These are phyloP conservation scores for Orius laevigatus DNA, from an alignment of 1,140 invertebrate genomes.

Conservation along the genomic window DNA sequence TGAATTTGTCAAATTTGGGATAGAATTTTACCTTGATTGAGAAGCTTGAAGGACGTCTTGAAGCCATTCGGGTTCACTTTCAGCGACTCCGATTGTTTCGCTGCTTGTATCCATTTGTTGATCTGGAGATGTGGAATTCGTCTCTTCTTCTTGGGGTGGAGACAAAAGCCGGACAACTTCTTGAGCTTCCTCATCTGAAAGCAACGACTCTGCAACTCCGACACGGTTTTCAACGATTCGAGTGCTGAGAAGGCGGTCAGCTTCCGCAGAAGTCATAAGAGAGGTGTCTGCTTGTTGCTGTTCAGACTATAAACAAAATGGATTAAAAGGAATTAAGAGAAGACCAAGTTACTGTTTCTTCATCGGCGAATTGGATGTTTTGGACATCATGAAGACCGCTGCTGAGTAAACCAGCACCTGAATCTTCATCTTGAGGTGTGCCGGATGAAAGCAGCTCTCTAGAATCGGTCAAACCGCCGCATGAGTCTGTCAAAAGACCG, in stretches of 20 bases:
- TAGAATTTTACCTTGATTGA: slow-evolving; percentile 3
- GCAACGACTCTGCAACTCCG: slow-evolving; percentile 41
- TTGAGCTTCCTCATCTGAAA: slow-evolving; percentile 72
- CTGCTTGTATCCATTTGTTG: slow-evolving; percentile 3
- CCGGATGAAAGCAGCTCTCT: slow-evolving; percentile 13
- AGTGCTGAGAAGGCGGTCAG: slow-evolving; percentile 62
- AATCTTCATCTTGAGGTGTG: slow-evolving; percentile 17
- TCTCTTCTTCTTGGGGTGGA: slow-evolving; percentile 26
- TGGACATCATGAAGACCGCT: slow-evolving; percentile 28
- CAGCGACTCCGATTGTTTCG: neutral
- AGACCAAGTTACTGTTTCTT: too few species aligned
- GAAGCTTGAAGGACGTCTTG: slow-evolving; percentile 19
- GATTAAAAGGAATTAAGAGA: too few species aligned
- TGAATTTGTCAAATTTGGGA: too few species aligned
- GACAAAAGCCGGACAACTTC: slow-evolving; percentile 63
- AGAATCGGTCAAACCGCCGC: slow-evolving; percentile 13
- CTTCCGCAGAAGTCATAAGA: slow-evolving; percentile 65
- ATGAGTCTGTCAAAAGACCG: slow-evolving; percentile 21
- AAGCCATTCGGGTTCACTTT: slow-evolving; percentile 19
- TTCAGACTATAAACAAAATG: neutral
- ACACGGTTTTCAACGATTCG: slow-evolving; percentile 32
- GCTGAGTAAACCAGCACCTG: slow-evolving; percentile 7
- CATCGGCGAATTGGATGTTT: slow-evolving; percentile 35
- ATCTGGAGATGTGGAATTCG: slow-evolving; percentile 6
- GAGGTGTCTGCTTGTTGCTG: slow-evolving; percentile 12